phyloP scores from a whole-genome alignment of 2,888 invertebrate species.

The Xylophagus ater region DNA sequence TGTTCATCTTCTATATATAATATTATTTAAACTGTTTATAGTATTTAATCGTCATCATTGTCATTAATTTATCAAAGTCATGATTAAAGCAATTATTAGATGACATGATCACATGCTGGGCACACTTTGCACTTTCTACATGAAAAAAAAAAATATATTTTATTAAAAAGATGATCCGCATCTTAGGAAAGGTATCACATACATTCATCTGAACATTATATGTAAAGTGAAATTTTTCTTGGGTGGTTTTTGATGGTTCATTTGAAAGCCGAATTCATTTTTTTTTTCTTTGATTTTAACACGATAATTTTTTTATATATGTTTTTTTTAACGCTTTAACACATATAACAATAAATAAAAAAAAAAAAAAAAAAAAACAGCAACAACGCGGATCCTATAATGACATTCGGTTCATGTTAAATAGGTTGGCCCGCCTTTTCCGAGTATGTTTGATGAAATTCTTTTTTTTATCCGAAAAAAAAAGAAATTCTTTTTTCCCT shows the following conservation, averaged over 20 bases:
- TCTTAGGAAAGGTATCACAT: no score
- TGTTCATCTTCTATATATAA: no score
- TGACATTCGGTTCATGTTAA: conserved; percentile 17
- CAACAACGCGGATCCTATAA: conserved; percentile 11
- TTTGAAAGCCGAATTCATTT: conserved; percentile 7
- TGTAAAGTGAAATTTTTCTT: conserved; percentile 7
- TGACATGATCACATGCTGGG: conserved; percentile 19
- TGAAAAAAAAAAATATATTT: no score
- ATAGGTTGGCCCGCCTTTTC: conserved; percentile 17
- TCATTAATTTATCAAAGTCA: conserved; percentile 16
- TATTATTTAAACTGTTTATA: no score
- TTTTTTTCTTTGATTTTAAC: conserved; percentile 5
- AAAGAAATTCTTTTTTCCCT: conserved; percentile 11
- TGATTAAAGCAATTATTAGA: conserved; percentile 16
- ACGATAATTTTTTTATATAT: no score
- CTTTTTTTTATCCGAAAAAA: conserved; percentile 7
- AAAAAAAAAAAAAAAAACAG: no score
- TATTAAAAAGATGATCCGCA: no score
- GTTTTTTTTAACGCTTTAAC: background rate
- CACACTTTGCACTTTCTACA: conserved; percentile 7
- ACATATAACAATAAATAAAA: background rate
- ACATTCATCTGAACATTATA: no score
- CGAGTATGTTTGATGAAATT: conserved; percentile 16
- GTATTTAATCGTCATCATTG: background rate
- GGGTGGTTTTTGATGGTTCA: conserved; percentile 12